Conservation (phyloP, 1,140 invertebrate genomes). For the Pemphigus obesinymphae region DNA sequence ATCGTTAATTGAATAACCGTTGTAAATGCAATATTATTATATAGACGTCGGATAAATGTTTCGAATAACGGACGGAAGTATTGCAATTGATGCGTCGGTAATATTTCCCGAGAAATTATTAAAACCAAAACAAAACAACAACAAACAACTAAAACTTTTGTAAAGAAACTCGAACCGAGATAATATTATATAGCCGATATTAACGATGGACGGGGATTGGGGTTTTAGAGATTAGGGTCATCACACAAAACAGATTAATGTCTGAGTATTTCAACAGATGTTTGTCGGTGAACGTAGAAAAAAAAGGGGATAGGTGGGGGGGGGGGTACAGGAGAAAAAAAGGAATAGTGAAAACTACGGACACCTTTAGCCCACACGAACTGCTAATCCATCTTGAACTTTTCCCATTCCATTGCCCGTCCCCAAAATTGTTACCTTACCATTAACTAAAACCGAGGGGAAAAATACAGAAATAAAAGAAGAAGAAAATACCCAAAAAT, state of each 20-base stretch:
- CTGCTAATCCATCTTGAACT: conserved; percentile 41
- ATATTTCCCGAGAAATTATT: not conserved
- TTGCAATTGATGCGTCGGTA: too few relatives aligned
- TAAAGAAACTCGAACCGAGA: not conserved
- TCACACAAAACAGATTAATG: conserved; percentile 38
- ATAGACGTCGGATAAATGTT: not conserved
- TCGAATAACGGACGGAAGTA: too few relatives aligned
- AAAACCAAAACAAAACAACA: not conserved
- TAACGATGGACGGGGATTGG: not conserved
- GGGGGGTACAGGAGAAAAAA: not conserved
- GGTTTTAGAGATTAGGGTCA: conserved; percentile 16
- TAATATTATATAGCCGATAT: conserved; percentile 17
- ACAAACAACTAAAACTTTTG: not conserved
- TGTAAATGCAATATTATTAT: not conserved
- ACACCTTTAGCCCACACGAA: conserved; percentile 28
- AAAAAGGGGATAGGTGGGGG: too few relatives aligned
- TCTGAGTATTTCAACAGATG: conserved; percentile 39
- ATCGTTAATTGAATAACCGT: too few relatives aligned
- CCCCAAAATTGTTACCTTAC: conserved; percentile 24
- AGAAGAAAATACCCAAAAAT: conserved; percentile 10
- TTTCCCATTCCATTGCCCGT: not conserved
- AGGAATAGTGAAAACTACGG: conserved; percentile 21
- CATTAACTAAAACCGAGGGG: conserved; percentile 11
- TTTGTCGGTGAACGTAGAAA: not conserved
- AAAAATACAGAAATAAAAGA: not conserved